A percentile compares a stretch with the other conserved stretches of the same genome.
phyloP scores from a whole-genome alignment of 2,797 vertebrate genomes.

The Oreonectes daqikongensis region DNA sequence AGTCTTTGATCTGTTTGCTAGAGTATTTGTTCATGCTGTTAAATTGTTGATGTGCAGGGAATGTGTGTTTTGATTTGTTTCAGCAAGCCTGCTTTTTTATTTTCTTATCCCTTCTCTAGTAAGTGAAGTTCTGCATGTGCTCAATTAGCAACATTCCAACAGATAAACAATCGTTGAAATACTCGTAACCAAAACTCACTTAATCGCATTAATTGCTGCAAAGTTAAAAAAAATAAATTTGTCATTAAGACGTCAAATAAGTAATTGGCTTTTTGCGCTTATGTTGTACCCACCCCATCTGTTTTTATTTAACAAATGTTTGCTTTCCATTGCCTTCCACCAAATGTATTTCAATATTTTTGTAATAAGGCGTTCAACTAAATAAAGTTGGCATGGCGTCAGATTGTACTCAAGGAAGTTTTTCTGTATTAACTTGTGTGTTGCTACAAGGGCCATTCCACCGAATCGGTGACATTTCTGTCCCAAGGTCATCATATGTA shows the following conservation, averaged over 20 bases:
- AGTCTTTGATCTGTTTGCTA: conserved; percentile 54
- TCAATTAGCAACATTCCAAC: conserved; percentile 55
- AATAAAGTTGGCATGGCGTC: conserved; percentile 56
- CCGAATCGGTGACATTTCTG: no score
- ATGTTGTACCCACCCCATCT: background rate
- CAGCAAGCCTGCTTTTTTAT: conserved; percentile 10
- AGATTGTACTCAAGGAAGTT: background rate
- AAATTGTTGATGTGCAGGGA: conserved; percentile 51
- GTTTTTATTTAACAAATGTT: conserved; percentile 34
- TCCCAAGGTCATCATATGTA: no score
- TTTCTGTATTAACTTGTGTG: background rate
- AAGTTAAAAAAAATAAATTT: background rate
- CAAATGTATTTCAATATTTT: conserved; percentile 58
- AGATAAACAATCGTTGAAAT: conserved; percentile 26
- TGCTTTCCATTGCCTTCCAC: conserved; percentile 48
- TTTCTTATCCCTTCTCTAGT: background rate
- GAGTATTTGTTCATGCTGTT: conserved; percentile 43
- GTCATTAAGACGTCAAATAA: conserved; percentile 11
- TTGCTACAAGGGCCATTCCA: no score
- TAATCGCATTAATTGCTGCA: conserved; percentile 25
- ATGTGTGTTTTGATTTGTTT: conserved; percentile 46
- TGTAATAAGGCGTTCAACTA: conserved; percentile 55
- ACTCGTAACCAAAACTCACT: conserved; percentile 24
- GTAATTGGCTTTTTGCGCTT: conserved; percentile 29
- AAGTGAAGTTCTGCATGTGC: conserved; percentile 8